Conservation (phyloP, 2,113 vertebrate species). For the Hyaena hyaena region DNA sequence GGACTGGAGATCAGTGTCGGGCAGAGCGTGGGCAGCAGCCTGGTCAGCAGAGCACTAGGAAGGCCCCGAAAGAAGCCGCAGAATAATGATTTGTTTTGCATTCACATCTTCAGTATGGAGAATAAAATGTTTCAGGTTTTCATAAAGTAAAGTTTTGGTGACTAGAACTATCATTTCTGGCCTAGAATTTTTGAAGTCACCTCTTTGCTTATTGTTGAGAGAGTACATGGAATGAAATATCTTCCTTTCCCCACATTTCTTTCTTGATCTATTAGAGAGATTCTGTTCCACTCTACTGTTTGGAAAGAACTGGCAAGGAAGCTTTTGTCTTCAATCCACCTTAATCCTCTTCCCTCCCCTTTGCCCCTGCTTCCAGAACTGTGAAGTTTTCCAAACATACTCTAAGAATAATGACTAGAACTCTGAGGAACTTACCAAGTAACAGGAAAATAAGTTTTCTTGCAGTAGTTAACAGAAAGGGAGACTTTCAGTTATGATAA, state of each 20-base stretch:
- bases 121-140: slow-evolving; percentile 20
- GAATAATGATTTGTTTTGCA: background rate
- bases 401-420: background rate
- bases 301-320: background rate
- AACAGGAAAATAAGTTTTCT: slow-evolving; percentile 8
- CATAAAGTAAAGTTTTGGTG: background rate
- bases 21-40: background rate
- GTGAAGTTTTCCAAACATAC: background rate
- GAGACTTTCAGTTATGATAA: background rate
- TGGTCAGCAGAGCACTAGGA: background rate
- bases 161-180: background rate
- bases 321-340: background rate
- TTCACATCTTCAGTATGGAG: background rate
- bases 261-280: background rate
- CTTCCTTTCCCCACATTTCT: background rate
- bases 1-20: background rate
- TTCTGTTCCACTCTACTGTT: background rate
- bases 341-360: background rate
- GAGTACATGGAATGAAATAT: background rate
- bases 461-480: background rate
- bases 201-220: background rate
- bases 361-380: background rate
- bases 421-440: background rate
- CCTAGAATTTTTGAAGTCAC: background rate
- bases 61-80: background rate